phyloP scores from a whole-genome alignment of 2,113 vertebrate species.

The Tetrao urogallus region DNA sequence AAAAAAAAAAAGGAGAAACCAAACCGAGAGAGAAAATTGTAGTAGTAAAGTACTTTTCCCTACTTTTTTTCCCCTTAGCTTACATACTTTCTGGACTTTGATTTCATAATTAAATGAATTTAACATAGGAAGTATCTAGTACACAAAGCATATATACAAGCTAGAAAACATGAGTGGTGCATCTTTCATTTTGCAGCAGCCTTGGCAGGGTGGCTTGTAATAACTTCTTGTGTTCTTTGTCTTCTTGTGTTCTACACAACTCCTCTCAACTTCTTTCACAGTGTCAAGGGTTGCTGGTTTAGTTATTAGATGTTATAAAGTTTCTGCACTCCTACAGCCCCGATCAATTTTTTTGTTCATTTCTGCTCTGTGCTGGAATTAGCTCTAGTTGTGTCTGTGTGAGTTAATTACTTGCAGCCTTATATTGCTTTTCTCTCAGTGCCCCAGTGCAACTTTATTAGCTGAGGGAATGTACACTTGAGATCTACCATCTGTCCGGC shows the following conservation, averaged over 20 bases:
- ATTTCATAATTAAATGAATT: neutral
- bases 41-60: neutral
- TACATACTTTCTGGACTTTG: neutral
- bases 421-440: neutral
- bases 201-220: neutral
- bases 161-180: neutral
- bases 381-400: neutral
- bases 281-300: neutral
- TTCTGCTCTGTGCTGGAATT: neutral
- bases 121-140: neutral
- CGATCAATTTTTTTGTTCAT: neutral
- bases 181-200: neutral
- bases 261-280: neutral
- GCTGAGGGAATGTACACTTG: neutral
- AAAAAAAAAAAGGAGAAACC: neutral
- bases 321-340: neutral
- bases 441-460: neutral
- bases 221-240: neutral
- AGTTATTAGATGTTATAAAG: neutral
- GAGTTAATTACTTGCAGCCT: neutral
- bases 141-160: neutral
- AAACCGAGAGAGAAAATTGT: neutral
- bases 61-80: neutral
- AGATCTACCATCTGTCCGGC: neutral
- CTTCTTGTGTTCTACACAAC: neutral